Conservation (phyloP, 2,888 invertebrate genomes). For the Pandemis heparana region DNA sequence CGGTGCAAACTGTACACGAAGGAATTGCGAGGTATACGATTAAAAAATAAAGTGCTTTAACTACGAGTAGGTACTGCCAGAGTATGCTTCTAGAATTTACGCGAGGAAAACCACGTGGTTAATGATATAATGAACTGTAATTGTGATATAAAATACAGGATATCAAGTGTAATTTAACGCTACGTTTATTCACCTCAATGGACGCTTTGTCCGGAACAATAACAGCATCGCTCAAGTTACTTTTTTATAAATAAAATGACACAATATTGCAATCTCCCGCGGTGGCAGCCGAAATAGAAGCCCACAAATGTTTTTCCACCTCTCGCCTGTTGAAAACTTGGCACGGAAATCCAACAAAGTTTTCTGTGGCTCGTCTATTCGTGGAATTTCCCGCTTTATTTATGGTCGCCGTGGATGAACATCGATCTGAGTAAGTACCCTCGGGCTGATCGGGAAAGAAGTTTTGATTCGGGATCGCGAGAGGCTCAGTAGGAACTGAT, state of each 20-base stretch:
- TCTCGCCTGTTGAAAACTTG: slow-evolving; percentile 48
- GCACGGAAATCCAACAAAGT: slow-evolving; percentile 51
- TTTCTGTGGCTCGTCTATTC: slow-evolving; percentile 47
- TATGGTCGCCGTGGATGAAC: slow-evolving; percentile 56
- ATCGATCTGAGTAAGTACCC: slow-evolving; percentile 55
- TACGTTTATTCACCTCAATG: neutral
- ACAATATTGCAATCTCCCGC: slow-evolving; percentile 11
- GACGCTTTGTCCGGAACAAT: neutral
- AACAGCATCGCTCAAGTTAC: neutral
- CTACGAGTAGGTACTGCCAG: slow-evolving; percentile 27
- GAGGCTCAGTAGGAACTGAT: slow-evolving; percentile 24
- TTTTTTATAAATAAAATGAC: slow-evolving; percentile 13
- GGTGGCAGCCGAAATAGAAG: slow-evolving; percentile 25
- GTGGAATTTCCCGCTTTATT: slow-evolving; percentile 57
- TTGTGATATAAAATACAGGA: slow-evolving; percentile 3
- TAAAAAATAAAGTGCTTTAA: slow-evolving; percentile 53
- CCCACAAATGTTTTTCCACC: slow-evolving; percentile 33
- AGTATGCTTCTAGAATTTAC: slow-evolving; percentile 1
- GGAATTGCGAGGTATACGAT: slow-evolving; percentile 49
- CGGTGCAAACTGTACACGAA: slow-evolving; percentile 45
- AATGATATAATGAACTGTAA: neutral
- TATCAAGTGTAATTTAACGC: slow-evolving; percentile 27
- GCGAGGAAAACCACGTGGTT: slow-evolving; percentile 1
- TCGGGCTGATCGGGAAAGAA: slow-evolving; percentile 45
- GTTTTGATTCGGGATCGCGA: slow-evolving; percentile 44